Percentiles rank a stretch among this genome's conserved stretches.
phyloP scores from a whole-genome alignment of 1,140 invertebrate species.

The Monochamus saltuarius region DNA sequence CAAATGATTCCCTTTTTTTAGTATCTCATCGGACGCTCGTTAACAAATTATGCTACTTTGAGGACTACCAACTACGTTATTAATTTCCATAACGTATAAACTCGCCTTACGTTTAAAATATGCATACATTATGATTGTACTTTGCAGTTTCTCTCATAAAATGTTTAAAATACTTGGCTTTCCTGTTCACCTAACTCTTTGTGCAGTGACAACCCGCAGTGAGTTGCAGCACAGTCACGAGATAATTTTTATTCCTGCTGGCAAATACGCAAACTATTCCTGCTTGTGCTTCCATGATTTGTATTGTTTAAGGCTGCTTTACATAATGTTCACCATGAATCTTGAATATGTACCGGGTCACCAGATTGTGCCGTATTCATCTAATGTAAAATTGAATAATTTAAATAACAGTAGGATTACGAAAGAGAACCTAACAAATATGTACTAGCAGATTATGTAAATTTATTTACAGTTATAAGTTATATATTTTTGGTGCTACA shows the following conservation, averaged over 20 bases:
- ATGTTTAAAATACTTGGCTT: constrained; percentile 32
- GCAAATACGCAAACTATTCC: constrained; percentile 36
- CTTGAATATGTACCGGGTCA: constrained; percentile 4
- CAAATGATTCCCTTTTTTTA: no score
- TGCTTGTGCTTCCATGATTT: constrained; percentile 35
- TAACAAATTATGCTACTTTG: neutral
- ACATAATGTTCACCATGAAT: constrained; percentile 33
- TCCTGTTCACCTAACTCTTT: constrained; percentile 35
- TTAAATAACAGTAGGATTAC: no score
- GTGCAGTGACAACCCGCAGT: constrained; percentile 30
- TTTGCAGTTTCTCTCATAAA: constrained; percentile 24
- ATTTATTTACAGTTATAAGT: no score
- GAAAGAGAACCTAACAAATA: no score
- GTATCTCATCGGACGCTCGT: no score
- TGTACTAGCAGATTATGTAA: no score
- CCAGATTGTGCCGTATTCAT: neutral
- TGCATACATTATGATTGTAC: constrained; percentile 11
- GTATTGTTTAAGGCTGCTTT: constrained; percentile 28
- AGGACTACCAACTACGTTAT: constrained; percentile 6
- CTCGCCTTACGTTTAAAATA: neutral
- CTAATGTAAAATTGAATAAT: no score
- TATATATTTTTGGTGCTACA: no score
- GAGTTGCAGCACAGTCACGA: constrained; percentile 34
- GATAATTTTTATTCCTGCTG: constrained; percentile 36
- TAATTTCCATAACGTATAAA: constrained; percentile 10